Conservation (phyloP, 2,888 invertebrate species). For the Oscheius sp. region DNA sequence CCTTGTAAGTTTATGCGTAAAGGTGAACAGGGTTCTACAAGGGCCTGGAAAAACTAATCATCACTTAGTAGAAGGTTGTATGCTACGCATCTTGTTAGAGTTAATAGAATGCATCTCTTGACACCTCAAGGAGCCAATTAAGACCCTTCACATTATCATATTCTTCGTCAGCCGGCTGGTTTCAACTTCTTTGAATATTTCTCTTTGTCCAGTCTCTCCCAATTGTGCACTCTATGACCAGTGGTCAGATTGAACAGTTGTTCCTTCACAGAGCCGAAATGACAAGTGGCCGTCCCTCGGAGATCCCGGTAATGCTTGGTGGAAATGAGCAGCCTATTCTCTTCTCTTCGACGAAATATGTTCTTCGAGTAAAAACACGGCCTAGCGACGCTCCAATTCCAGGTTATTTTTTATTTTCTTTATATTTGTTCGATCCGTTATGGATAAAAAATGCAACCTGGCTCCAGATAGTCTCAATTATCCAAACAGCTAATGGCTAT, state of each 20-base stretch:
- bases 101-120: background rate
- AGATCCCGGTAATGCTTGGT: background rate
- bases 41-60: too few species aligned
- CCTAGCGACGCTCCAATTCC: slow-evolving; percentile 12
- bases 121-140: slow-evolving; percentile 2
- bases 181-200: slow-evolving; percentile 1
- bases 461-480: background rate
- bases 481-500: slow-evolving; percentile 6
- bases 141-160: slow-evolving; percentile 1
- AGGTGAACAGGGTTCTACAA: too few species aligned
- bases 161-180: background rate
- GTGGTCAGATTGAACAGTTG: slow-evolving; percentile 20
- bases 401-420: slow-evolving; percentile 13
- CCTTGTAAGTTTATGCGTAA: too few species aligned
- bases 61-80: too few species aligned
- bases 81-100: too few species aligned
- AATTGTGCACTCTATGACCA: slow-evolving; percentile 17
- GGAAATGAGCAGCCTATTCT: slow-evolving; percentile 5
- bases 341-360: slow-evolving; percentile 33
- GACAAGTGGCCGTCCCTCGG: slow-evolving; percentile 4
- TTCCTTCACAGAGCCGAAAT: background rate
- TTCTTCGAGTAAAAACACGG: slow-evolving; percentile 23
- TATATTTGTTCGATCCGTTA: background rate
- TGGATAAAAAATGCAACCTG: background rate
- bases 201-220: background rate